These are phyloP conservation scores for Hippocampus kuda DNA, from an alignment of 2,797 vertebrate species.

Conservation along the genomic window DNA sequence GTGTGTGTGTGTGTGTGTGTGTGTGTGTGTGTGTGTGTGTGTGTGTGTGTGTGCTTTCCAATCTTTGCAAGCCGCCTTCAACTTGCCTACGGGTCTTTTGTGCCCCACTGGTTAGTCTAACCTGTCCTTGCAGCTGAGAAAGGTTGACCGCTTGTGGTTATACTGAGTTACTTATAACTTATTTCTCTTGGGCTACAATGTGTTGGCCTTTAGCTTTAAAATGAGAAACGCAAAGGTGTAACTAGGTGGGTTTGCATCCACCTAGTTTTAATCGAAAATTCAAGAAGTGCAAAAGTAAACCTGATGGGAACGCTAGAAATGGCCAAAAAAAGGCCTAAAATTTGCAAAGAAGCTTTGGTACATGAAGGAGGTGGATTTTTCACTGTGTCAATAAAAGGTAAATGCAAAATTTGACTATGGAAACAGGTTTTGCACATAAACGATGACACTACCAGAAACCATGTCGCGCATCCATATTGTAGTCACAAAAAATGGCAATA, in stretches of 20 bases:
- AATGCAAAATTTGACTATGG: too few species aligned
- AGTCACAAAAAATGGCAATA: too few species aligned
- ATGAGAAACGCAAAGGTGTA: neutral
- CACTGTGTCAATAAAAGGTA: too few species aligned
- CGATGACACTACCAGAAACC: too few species aligned
- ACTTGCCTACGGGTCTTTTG: neutral
- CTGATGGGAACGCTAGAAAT: too few species aligned
- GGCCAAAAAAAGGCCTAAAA: too few species aligned
- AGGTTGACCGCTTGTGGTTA: slow-evolving; percentile 44
- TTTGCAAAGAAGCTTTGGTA: too few species aligned
- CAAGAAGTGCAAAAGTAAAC: neutral
- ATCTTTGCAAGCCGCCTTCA: slow-evolving; percentile 4
- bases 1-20: slow-evolving; percentile 11
- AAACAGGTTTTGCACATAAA: too few species aligned
- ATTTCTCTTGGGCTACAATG: neutral
- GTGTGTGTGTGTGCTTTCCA: neutral
- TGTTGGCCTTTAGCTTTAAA: slow-evolving; percentile 40
- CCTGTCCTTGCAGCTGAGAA: slow-evolving; percentile 18
- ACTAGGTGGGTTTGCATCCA: neutral
- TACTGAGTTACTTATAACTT: slow-evolving; percentile 9
- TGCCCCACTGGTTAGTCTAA: slow-evolving; percentile 38
- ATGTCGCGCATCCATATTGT: too few species aligned
- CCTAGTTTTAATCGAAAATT: too few species aligned
- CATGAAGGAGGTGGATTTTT: too few species aligned
- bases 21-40: neutral